Percentiles rank a stretch among this genome's conserved stretches.
These are phyloP conservation scores for Macrosiphum euphorbiae DNA, from an alignment of 2,888 invertebrate species.

Conservation along the genomic window DNA sequence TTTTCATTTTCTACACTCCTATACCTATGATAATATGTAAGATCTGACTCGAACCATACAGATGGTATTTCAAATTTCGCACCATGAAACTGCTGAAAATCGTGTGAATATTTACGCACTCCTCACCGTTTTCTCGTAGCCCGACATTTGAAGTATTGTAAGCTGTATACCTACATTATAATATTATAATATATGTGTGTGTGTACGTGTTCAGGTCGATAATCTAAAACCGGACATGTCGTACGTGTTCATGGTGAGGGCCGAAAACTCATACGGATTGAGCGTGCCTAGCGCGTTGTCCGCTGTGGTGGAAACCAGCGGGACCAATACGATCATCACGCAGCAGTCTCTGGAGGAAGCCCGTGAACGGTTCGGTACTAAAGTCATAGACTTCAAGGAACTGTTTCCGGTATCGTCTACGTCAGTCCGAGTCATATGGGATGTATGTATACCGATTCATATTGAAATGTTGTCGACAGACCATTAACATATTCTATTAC, in stretches of 20 bases:
- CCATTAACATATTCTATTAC: background rate
- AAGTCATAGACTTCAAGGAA: conserved; percentile 80
- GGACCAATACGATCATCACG: conserved; percentile 77
- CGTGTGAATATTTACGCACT: background rate
- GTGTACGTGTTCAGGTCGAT: conserved; percentile 71
- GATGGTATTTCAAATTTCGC: background rate
- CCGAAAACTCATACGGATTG: conserved; percentile 87
- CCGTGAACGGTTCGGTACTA: conserved; percentile 81
- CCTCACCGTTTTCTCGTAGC: background rate
- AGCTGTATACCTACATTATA: background rate
- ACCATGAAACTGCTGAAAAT: background rate
- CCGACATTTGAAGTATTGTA: background rate
- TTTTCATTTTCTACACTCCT: background rate
- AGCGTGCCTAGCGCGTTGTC: conserved; percentile 86
- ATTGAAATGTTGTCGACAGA: background rate
- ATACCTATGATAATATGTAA: background rate
- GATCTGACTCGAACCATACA: background rate
- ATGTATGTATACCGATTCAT: conserved; percentile 73
- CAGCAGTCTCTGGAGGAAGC: conserved; percentile 84
- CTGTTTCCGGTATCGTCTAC: conserved; percentile 80
- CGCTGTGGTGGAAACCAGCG: conserved; percentile 78
- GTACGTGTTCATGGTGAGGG: conserved; percentile 88
- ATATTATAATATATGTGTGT: background rate
- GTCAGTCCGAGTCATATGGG: conserved; percentile 85
- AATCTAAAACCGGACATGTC: conserved; percentile 83